Evolutionary conservation across 2,797 vertebrate genomes (phyloP).

Genomic region (Gymnodraco acuticeps): DNA sequence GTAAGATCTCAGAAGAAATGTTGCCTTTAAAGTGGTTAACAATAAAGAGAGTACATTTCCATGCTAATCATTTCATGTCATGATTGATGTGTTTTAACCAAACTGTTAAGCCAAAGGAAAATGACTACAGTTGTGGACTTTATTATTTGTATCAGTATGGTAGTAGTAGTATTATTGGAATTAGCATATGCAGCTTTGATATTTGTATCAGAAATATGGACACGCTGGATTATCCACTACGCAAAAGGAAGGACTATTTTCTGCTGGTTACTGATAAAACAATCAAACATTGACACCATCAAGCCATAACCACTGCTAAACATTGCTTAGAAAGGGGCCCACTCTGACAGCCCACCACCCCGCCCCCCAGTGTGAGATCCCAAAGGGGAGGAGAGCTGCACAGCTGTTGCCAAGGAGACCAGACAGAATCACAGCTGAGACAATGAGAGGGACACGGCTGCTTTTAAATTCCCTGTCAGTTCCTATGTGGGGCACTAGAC

Average conservation of each 20-base stretch:
- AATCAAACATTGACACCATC: constrained; percentile 33
- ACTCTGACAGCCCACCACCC: constrained; percentile 24
- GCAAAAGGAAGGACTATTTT: constrained; percentile 1
- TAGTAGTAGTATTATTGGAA: no score
- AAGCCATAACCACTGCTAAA: constrained; percentile 31
- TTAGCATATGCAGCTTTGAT: neutral
- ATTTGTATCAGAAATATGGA: neutral
- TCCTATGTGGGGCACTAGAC: constrained; percentile 22
- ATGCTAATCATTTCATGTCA: neutral
- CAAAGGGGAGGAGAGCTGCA: constrained; percentile 47
- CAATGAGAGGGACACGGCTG: constrained; percentile 27
- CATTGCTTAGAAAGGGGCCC: constrained; percentile 13
- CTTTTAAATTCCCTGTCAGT: constrained; percentile 49
- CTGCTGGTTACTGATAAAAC: neutral
- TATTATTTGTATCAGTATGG: neutral
- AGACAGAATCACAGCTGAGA: constrained; percentile 45
- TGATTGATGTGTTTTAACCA: neutral
- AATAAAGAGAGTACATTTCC: constrained; percentile 1
- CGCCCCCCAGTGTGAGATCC: constrained; percentile 41
- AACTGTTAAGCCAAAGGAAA: neutral
- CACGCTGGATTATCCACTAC: constrained; percentile 3
- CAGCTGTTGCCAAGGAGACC: constrained; percentile 63
- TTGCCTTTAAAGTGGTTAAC: neutral
- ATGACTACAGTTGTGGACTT: neutral
- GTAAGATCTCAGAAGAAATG: neutral